Conservation (phyloP, 2,113 vertebrate species). For the Labrus mixtus region DNA sequence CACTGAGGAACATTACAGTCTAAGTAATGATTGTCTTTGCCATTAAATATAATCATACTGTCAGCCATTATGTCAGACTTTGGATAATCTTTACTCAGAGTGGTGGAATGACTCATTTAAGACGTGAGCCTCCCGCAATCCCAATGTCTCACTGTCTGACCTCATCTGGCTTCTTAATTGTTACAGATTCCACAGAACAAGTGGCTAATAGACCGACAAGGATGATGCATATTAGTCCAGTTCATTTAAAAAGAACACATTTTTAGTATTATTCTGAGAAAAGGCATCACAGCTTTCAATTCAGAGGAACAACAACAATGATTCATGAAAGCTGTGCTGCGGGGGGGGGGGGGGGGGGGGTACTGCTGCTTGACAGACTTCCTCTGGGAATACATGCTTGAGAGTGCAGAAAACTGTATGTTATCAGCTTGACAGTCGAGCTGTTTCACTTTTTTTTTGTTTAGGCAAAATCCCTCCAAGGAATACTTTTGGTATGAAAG, state of each 20-base stretch:
- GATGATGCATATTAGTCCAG: slow-evolving; percentile 32
- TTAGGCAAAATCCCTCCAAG: slow-evolving; percentile 64
- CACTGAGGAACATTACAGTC: slow-evolving; percentile 33
- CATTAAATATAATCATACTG: slow-evolving; percentile 59
- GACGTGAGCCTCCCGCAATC: slow-evolving; percentile 22
- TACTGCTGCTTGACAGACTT: slow-evolving; percentile 55
- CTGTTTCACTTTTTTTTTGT: slow-evolving; percentile 75
- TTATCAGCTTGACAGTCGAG: slow-evolving; percentile 78
- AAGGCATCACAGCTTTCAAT: slow-evolving; percentile 28
- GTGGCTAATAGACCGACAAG: slow-evolving; percentile 15
- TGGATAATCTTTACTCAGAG: slow-evolving; percentile 54
- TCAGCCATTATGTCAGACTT: slow-evolving; percentile 42
- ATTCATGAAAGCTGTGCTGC: slow-evolving; percentile 62
- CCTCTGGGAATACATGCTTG: slow-evolving; percentile 65
- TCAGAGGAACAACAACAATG: slow-evolving; percentile 42
- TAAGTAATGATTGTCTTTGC: slow-evolving; percentile 50
- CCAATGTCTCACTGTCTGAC: slow-evolving; percentile 41
- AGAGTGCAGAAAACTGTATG: slow-evolving; percentile 74
- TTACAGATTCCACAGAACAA: slow-evolving; percentile 32
- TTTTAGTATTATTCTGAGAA: slow-evolving; percentile 42
- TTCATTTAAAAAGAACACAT: slow-evolving; percentile 20
- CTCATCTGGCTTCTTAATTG: slow-evolving; percentile 46
- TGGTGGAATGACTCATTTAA: slow-evolving; percentile 49
- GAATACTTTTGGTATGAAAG: slow-evolving; percentile 64
- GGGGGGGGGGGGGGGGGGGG: neutral